These are phyloP conservation scores for Phycodurus eques DNA, from an alignment of 2,113 vertebrate species.

Conservation along the genomic window DNA sequence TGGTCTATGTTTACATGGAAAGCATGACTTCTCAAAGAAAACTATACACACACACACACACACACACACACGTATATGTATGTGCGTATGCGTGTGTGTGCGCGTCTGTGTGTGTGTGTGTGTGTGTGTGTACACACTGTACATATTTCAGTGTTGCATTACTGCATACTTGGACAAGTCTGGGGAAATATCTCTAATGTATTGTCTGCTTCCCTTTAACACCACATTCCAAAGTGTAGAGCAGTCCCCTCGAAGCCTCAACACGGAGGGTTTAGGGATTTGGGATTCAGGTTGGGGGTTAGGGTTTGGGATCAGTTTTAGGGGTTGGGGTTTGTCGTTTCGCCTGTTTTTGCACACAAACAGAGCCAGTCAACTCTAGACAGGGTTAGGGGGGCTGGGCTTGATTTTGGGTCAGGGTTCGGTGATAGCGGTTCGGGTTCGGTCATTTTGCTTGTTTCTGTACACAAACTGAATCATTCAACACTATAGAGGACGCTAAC, in stretches of 20 bases:
- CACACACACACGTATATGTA: no score
- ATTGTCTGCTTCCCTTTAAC: neutral
- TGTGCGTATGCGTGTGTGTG: no score
- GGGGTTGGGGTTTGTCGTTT: neutral
- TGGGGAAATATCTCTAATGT: neutral
- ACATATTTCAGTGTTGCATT: neutral
- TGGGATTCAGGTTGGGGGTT: neutral
- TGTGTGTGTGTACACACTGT: neutral
- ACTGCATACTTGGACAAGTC: no score
- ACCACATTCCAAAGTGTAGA: neutral
- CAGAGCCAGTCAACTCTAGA: no score
- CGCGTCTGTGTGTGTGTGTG: neutral
- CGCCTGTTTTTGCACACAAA: neutral
- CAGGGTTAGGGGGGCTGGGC: no score
- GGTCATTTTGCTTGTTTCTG: no score
- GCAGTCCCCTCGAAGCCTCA: neutral
- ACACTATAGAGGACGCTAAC: no score
- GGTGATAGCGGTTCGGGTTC: neutral
- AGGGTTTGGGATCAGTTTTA: neutral
- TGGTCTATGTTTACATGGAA: slow-evolving; percentile 66
- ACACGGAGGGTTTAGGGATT: neutral
- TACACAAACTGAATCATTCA: no score
- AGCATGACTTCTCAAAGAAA: slow-evolving; percentile 46
- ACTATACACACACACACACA: neutral
- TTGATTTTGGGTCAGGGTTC: no score